Conservation (phyloP, 2,113 vertebrate genomes). For the Pyrgilauda ruficollis region DNA sequence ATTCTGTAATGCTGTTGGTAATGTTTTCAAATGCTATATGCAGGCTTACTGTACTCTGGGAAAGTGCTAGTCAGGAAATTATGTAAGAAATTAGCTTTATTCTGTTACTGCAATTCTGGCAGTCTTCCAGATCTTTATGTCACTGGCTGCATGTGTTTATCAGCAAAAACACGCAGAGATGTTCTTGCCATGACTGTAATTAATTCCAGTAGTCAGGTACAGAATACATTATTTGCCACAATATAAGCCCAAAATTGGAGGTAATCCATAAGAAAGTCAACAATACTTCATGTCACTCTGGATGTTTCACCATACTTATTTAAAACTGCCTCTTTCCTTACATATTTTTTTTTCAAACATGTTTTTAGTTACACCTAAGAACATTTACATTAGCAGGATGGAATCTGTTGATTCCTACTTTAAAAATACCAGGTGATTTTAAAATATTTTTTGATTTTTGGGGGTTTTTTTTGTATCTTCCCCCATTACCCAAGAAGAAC, state of each 20-base stretch:
- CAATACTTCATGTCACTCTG: background rate
- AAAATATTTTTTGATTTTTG: background rate
- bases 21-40: background rate
- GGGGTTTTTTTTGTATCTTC: background rate
- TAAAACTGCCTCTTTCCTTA: background rate
- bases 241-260: background rate
- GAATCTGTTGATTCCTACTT: background rate
- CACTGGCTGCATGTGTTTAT: background rate
- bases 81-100: background rate
- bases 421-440: background rate
- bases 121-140: background rate
- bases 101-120: background rate
- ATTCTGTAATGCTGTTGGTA: rapidly evolving
- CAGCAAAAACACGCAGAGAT: background rate
- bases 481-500: background rate
- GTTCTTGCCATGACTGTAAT: background rate
- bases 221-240: background rate
- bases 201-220: background rate
- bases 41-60: background rate
- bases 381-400: background rate
- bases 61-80: background rate
- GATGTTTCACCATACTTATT: background rate
- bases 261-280: background rate
- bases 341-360: background rate
- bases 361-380: background rate